These are phyloP conservation scores for Catostomus latipinnis DNA, from an alignment of 2,797 vertebrate genomes.

Conservation along the genomic window DNA sequence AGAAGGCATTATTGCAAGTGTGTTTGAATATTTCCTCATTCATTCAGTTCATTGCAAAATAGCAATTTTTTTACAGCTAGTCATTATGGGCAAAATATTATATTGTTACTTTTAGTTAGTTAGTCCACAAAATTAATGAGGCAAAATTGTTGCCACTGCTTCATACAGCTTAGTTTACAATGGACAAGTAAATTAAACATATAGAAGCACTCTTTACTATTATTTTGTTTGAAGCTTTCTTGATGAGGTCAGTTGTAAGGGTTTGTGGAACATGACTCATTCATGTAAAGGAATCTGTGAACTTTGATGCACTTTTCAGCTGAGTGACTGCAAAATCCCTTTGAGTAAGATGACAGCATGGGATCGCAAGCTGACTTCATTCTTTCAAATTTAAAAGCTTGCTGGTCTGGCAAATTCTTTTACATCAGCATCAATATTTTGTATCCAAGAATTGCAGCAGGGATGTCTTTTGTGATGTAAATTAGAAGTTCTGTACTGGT, in stretches of 20 bases:
- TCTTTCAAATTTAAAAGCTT: constrained; percentile 35
- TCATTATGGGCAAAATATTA: too few relatives aligned
- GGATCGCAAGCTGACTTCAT: constrained; percentile 35
- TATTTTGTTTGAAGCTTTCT: constrained; percentile 5
- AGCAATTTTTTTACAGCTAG: too few relatives aligned
- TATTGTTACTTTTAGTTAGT: too few relatives aligned
- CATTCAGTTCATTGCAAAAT: too few relatives aligned
- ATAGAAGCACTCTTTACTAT: background rate
- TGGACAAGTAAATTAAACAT: background rate
- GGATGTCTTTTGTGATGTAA: constrained; percentile 18
- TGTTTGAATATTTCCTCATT: too few relatives aligned
- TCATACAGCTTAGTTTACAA: background rate
- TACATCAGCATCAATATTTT: constrained; percentile 41
- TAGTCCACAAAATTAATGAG: background rate
- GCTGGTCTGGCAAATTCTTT: constrained; percentile 5
- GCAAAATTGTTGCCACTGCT: background rate
- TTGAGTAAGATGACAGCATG: constrained; percentile 38
- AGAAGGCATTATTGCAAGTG: too few relatives aligned
- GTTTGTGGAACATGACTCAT: background rate
- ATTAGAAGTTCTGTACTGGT: background rate
- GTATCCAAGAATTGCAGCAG: constrained; percentile 34
- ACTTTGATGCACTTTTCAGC: constrained; percentile 46
- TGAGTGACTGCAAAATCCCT: constrained; percentile 39
- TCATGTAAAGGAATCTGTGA: background rate
- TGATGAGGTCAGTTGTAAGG: constrained; percentile 30